phyloP scores from a whole-genome alignment of 2,888 invertebrate species.

The Dichetophora obliterata region DNA sequence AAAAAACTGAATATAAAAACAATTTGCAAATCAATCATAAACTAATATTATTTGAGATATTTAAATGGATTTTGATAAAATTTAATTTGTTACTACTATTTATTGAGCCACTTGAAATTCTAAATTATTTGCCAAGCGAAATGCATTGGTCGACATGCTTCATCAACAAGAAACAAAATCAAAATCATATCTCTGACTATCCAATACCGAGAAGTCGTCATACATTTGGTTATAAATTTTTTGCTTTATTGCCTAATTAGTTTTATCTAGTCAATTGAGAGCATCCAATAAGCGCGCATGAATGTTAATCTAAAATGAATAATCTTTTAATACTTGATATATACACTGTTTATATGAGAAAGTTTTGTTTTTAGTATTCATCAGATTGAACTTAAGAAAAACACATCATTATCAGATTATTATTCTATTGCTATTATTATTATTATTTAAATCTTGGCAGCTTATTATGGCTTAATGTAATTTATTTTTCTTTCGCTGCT shows the following conservation, averaged over 20 bases:
- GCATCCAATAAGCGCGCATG: conserved; percentile 30
- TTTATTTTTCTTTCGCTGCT: no score
- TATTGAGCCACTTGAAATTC: no score
- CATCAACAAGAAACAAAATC: neutral
- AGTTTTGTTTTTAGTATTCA: neutral
- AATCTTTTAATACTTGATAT: no score
- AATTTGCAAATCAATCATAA: neutral
- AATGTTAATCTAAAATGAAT: no score
- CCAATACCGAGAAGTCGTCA: neutral
- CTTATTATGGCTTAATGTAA: no score
- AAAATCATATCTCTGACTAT: conserved; percentile 21
- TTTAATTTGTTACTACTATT: no score
- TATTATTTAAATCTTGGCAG: no score
- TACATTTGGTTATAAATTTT: conserved; percentile 7
- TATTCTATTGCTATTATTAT: no score
- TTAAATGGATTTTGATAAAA: no score
- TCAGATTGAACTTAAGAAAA: conserved; percentile 7
- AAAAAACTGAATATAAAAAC: neutral
- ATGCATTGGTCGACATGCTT: no score
- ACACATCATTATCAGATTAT: neutral
- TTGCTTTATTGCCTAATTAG: conserved; percentile 33
- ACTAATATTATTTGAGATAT: no score
- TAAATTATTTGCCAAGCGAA: no score
- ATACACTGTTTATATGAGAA: conserved; percentile 29
- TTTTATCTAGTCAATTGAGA: conserved; percentile 61